Evolutionary conservation across 2,888 invertebrate species (phyloP), one percentile per base, ranked within the genome.

Genomic region (Cryptus viduatorius): DNA sequence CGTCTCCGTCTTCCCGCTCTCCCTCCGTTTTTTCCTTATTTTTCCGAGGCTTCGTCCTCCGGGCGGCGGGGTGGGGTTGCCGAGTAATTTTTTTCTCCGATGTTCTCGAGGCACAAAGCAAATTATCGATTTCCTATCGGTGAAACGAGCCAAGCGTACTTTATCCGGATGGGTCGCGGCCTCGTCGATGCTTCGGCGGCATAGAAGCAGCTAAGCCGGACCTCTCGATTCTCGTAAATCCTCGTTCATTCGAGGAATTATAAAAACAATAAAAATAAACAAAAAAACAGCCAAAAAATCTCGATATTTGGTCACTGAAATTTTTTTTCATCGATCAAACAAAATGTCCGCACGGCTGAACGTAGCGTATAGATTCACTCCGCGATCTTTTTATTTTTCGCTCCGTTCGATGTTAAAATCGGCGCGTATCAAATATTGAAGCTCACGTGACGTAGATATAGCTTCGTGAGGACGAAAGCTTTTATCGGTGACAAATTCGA

Each of bases 81-180:
- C 37, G 64, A 16, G 48, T 48, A 31, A 37, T 75, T 69, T 79
- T 64, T 69, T 56, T 24, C 59, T 61, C 50, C 48, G 83, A 79
- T 79, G 79, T 79, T 85, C 69, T 71, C 72, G 29, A 48, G 44
- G 59, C 83, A 85, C 86, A 86, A 84, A 89, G 86, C 84, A 79
- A 88, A 86, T 82, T 88, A 88, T 88, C 83, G 87, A 88, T 88
- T 88, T 88, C 86, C 88, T 84, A 88, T 87, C 85, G 82, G 84
- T 84, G 50, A 87, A 86, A 84, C 85, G 85, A 85, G 84, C 79
- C 86, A 80, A 87, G 84, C 83, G 86, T 73, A 82, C 75, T 85
- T 87, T 83, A 86, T 86, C 79, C 78, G 72, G 80, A 78, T 75
- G 78, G 75, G 84, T 82, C 80, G 85, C 75, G 80, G 80, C 85